A percentile compares a stretch with the other conserved stretches of the same genome.
These are phyloP conservation scores for Hylia prasina DNA, from an alignment of 2,113 vertebrate genomes.

Conservation along the genomic window DNA sequence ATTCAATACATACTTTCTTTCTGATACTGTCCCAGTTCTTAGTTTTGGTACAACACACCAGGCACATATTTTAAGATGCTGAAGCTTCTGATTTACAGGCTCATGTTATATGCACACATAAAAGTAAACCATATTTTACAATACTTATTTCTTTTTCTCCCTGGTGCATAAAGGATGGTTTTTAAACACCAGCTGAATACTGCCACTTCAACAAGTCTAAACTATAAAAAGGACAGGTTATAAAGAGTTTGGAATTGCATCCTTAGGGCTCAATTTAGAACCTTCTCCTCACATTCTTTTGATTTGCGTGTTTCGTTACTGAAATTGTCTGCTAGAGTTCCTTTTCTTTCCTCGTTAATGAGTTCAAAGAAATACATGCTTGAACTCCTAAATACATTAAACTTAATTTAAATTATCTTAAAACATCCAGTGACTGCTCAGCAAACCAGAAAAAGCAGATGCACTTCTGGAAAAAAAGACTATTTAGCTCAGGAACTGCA, in stretches of 20 bases:
- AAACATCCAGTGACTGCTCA: constrained; percentile 44
- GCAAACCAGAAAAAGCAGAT: constrained; percentile 41
- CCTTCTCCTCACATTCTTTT: constrained; percentile 47
- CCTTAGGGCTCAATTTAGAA: constrained; percentile 32
- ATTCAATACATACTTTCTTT: not conserved
- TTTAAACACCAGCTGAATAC: not conserved
- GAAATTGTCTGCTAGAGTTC: not conserved
- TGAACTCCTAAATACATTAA: constrained; percentile 63
- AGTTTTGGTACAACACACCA: not conserved
- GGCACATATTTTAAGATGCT: not conserved
- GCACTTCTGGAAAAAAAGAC: constrained; percentile 26
- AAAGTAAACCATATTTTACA: not conserved
- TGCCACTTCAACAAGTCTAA: constrained; percentile 12
- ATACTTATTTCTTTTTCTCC: not conserved
- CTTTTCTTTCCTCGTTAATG: constrained; percentile 19
- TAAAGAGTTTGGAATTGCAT: constrained; percentile 60
- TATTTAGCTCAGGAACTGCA: not conserved
- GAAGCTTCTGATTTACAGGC: not conserved
- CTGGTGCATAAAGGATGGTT: not conserved
- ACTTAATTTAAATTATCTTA: constrained; percentile 59
- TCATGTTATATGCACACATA: not conserved
- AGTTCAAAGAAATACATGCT: constrained; percentile 67
- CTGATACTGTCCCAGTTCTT: not conserved
- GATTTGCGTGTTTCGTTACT: constrained; percentile 55
- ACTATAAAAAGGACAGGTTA: constrained; percentile 43